Percentiles rank a stretch among this genome's conserved stretches.
Evolutionary conservation across 2,797 vertebrate species (phyloP).

Genomic region (Nyctibius grandis): DNA sequence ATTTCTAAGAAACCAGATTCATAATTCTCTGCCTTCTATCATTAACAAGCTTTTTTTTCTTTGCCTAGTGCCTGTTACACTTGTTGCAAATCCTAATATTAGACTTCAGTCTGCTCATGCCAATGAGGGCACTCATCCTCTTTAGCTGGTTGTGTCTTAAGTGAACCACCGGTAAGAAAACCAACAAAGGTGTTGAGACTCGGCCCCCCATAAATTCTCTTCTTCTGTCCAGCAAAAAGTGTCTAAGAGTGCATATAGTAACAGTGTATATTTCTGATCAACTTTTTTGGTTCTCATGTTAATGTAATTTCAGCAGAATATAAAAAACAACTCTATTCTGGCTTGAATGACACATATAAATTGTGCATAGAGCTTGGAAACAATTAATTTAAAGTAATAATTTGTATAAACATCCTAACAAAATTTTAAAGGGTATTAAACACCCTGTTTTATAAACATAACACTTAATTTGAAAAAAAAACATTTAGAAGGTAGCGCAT

Average conservation of each 20-base stretch:
- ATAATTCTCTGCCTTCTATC: neutral
- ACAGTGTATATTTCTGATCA: neutral
- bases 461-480: conserved; percentile 81
- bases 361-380: conserved; percentile 67
- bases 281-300: neutral
- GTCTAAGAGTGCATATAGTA: neutral
- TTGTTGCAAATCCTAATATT: conserved; percentile 18
- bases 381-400: conserved; percentile 84
- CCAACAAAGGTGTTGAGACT: neutral
- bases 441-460: conserved; percentile 83
- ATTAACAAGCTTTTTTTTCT: neutral
- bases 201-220: neutral
- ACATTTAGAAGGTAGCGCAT: conserved; percentile 85
- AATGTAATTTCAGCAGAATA: conserved; percentile 20
- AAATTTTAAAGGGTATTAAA: conserved; percentile 85
- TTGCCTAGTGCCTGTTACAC: neutral
- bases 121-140: neutral
- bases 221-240: neutral
- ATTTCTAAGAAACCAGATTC: neutral
- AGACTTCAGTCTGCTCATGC: neutral
- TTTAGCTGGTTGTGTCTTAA: neutral
- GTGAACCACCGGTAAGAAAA: neutral
- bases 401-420: conserved; percentile 79
- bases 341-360: conserved; percentile 63
- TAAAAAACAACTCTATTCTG: conserved; percentile 33